These are phyloP conservation scores for Dendrolimus houi DNA, from an alignment of 2,888 invertebrate genomes.

Conservation along the genomic window DNA sequence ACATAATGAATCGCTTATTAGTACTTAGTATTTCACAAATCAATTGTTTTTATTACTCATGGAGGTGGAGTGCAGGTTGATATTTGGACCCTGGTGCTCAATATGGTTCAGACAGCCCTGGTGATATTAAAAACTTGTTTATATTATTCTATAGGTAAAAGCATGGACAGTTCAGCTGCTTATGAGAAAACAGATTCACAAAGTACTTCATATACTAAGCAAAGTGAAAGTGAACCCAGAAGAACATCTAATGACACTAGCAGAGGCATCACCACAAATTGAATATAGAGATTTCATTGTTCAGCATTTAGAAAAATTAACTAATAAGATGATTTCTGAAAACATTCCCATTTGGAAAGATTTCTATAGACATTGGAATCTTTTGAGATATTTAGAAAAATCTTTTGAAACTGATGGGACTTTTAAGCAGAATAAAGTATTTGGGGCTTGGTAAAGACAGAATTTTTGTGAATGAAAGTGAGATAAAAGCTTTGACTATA, in stretches of 20 bases:
- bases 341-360: conserved; percentile 43
- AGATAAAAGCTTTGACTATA: conserved; percentile 67
- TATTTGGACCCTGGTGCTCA: no score
- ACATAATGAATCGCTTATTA: no score
- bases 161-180: conserved; percentile 79
- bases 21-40: no score
- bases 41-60: no score
- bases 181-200: conserved; percentile 78
- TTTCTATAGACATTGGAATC: conserved; percentile 62
- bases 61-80: no score
- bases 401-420: conserved; percentile 66
- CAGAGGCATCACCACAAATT: conserved; percentile 75
- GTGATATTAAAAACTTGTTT: no score
- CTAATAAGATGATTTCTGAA: conserved; percentile 48
- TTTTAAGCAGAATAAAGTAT: conserved; percentile 69
- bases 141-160: conserved; percentile 63
- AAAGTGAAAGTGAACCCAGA: conserved; percentile 78
- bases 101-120: no score
- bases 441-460: conserved; percentile 54
- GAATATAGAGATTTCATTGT: conserved; percentile 80
- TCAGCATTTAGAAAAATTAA: conserved; percentile 76
- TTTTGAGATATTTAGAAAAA: conserved; percentile 57
- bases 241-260: conserved; percentile 74
- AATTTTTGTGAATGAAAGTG: conserved; percentile 63
- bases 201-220: conserved; percentile 78